These are phyloP conservation scores for Notospermus geniculatus DNA, from an alignment of 1,140 invertebrate species.

Conservation along the genomic window DNA sequence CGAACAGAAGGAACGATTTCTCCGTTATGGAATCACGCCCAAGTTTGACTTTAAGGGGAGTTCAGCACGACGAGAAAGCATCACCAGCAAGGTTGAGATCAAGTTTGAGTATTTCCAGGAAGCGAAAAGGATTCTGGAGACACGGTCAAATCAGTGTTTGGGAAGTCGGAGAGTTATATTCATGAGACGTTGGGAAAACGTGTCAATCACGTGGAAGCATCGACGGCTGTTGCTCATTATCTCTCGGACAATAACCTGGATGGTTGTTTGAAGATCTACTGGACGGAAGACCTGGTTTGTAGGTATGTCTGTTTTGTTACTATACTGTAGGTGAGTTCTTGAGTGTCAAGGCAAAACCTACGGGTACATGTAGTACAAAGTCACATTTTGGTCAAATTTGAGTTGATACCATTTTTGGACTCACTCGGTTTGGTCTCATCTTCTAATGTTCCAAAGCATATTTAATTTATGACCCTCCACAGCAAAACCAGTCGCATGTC, in stretches of 20 bases:
- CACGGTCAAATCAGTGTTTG: constrained; percentile 41
- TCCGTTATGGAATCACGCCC: constrained; percentile 37
- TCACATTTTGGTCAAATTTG: too few relatives aligned
- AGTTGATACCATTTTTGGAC: too few relatives aligned
- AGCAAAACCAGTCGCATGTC: too few relatives aligned
- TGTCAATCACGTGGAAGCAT: constrained; percentile 42
- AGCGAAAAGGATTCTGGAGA: constrained; percentile 42
- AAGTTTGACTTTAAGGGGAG: constrained; percentile 36
- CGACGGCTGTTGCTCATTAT: constrained; percentile 39
- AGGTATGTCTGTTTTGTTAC: constrained; percentile 30
- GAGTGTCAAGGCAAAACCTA: too few relatives aligned
- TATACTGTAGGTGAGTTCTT: too few relatives aligned
- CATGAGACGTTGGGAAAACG: constrained; percentile 38
- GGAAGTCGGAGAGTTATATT: constrained; percentile 39
- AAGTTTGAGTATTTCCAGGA: constrained; percentile 44
- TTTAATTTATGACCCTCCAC: too few relatives aligned
- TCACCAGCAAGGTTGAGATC: constrained; percentile 38
- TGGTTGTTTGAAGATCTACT: constrained; percentile 45
- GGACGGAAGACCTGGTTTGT: constrained; percentile 45
- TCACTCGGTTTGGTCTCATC: too few relatives aligned
- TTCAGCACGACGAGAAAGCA: constrained; percentile 31
- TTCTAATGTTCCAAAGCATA: too few relatives aligned
- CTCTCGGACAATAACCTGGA: constrained; percentile 41
- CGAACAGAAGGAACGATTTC: constrained; percentile 44
- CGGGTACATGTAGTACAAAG: too few relatives aligned